Evolutionary conservation across 2,888 invertebrate species (phyloP), one percentile per base, ranked within the genome.

Genomic region (Drosophila falleni): DNA sequence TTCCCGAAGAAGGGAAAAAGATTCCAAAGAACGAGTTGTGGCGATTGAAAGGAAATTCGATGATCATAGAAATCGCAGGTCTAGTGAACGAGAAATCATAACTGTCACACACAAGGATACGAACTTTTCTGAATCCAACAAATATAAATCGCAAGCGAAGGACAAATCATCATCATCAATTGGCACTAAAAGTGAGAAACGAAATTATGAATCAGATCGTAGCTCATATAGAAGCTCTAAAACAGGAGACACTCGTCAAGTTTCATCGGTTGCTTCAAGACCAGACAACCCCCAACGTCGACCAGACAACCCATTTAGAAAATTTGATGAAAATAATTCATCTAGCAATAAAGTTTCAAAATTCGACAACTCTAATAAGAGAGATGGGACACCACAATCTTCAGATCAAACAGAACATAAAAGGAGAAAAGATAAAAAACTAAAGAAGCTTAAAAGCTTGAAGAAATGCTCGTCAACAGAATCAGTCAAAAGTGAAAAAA

Each of bases 401-500:
- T 58, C 93, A 58, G 93, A 93, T 5, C 92, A 95, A 94, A 60
- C 71, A 93, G 86, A 94, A 91, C 69, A 95, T 44, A 79, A 93
- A 47, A 94, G 94, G 69, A 94, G 94, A 83, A 95, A 95, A 91
- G 95, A 95, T 85, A 95, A 95, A 91, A 94, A 93, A 72, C 91
- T 93, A 47, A 95, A 94, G 90, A 94, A 94, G 80, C 91, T 90
- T 94, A 73, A 73, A n/a, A 64, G 10, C n/a, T 33, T 70, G 5
- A 74, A 74, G 23, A 95, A 81, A 70, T 92, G 93, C 8, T 91
- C 92, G 31, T 93, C 93, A 33, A 80, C 82, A 3, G 92, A 91
- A 73, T 93, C 93, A 0, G 91, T 92, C 11, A 79, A 69, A 81
- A 96, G 95, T 90, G 95, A 95, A 90, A 96, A 96, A 91, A 96